Evolutionary conservation across 37 sponge, comb jelly and placozoan species (phyloP).

Genomic region (Ianthella basta): DNA sequence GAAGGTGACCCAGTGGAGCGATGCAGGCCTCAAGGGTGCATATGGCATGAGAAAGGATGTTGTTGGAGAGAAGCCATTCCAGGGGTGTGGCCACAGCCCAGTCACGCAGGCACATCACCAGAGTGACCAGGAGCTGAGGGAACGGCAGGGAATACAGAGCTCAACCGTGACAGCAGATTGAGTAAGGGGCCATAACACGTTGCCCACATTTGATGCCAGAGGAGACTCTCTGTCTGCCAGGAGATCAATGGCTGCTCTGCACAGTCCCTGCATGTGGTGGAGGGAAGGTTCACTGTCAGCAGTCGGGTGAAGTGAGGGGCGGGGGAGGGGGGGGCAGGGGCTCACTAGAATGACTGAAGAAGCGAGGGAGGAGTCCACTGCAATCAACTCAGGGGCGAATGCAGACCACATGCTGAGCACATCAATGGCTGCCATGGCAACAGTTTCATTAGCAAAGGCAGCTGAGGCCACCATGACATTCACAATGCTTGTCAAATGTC

Average conservation of each 20-base stretch:
- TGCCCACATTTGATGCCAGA: neutral
- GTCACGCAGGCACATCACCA: constrained; percentile 70
- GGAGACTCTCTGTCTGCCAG: neutral
- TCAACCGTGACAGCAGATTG: neutral
- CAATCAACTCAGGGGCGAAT: constrained; percentile 44
- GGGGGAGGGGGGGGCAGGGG: neutral
- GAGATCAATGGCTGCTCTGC: neutral
- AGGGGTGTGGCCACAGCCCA: constrained; percentile 68
- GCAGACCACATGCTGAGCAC: constrained; percentile 69
- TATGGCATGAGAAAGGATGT: neutral
- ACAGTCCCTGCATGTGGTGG: constrained; percentile 15
- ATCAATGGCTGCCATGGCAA: constrained; percentile 81
- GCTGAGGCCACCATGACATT: constrained; percentile 64
- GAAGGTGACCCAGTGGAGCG: too few relatives aligned
- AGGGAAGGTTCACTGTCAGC: neutral
- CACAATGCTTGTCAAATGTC: constrained; percentile 40
- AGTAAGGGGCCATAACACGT: neutral
- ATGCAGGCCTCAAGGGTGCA: neutral
- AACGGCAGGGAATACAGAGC: too few relatives aligned
- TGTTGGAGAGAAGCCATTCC: constrained; percentile 8
- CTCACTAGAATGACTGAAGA: constrained; percentile 35
- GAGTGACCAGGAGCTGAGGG: constrained; percentile 45
- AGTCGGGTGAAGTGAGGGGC: neutral
- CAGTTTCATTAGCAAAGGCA: constrained; percentile 66
- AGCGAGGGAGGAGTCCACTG: constrained; percentile 38